Percentiles rank a stretch among this genome's conserved stretches.
phyloP scores from a whole-genome alignment of 2,113 vertebrate genomes.

The Syrrhaptes paradoxus region DNA sequence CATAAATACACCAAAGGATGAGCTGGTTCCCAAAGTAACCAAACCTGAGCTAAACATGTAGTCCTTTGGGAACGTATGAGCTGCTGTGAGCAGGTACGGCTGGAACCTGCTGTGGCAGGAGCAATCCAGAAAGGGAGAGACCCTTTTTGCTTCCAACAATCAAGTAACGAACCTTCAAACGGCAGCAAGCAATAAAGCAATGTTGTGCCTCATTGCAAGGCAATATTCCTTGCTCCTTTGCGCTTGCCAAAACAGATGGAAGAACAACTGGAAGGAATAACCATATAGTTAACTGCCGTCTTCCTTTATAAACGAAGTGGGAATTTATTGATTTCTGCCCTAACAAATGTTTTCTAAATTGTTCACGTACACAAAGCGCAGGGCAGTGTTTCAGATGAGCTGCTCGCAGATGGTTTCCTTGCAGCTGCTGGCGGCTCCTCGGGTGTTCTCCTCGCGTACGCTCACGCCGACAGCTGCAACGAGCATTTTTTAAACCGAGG shows the following conservation, averaged over 20 bases:
- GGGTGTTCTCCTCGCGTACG: rapidly evolving
- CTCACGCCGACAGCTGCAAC: rapidly evolving
- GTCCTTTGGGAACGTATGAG: not conserved
- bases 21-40: not conserved
- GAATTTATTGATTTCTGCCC: not conserved
- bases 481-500: too few relatives aligned
- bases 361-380: rapidly evolving
- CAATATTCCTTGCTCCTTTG: not conserved
- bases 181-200: not conserved
- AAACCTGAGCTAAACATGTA: not conserved
- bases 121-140: too few relatives aligned
- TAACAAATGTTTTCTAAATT: not conserved
- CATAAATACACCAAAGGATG: not conserved
- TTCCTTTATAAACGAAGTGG: not conserved
- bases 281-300: not conserved
- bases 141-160: not conserved
- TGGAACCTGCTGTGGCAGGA: not conserved
- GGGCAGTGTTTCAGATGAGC: not conserved
- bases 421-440: not conserved
- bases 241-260: not conserved
- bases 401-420: not conserved
- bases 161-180: not conserved
- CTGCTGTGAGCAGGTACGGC: not conserved
- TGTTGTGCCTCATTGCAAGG: not conserved
- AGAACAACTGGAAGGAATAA: not conserved